Evolutionary conservation across 2,888 invertebrate genomes (phyloP), one percentile per base, ranked within the genome.

Genomic region (Lamellibrachia satsuma): DNA sequence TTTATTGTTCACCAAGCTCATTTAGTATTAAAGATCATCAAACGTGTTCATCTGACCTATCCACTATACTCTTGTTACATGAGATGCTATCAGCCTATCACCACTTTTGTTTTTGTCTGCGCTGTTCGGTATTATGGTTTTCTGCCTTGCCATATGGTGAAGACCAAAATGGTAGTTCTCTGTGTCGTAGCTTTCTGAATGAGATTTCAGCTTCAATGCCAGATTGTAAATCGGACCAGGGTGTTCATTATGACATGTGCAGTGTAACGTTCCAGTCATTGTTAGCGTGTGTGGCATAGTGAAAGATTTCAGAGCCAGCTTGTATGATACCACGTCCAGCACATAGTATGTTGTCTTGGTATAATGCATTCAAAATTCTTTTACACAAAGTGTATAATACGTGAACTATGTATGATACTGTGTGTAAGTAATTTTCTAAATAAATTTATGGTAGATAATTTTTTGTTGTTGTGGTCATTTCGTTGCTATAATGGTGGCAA

Each of bases 351-450:
- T 22, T 15, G 75, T 6, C 75, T 75, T 55, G 55, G 2, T 55
- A 55, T 1, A 55, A 55, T 55, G 75, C 75, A 75, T 75, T 22
- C 4, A n/a, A 15, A 75, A 75, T 75, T 75, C 75, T 22, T 75
- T 22, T 75, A 75, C 75, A 75, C 75, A 22, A 22, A 75, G n/a
- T 39, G 39, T 75, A 22, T 15, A 75, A n/a, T n/a, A 75, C 22
- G 22, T 75, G 75, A 75, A 22, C 75, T 75, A 75, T 75, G 22
- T 75, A 75, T 75, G 75, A 60, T 22, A 6, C 75, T 15, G 22
- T 75, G 75, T 75, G 15, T 75, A 22, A 75, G n/a, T 75, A 75
- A 75, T 75, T 75, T 75, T 75, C 75, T 75, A 75, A 75, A 75
- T 75, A 75, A 75, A 75, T 75, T 75, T 75, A 75, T 75, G n/a